These are phyloP conservation scores for Pollicipes pollicipes DNA, from an alignment of 1,140 invertebrate species.

Conservation along the genomic window DNA sequence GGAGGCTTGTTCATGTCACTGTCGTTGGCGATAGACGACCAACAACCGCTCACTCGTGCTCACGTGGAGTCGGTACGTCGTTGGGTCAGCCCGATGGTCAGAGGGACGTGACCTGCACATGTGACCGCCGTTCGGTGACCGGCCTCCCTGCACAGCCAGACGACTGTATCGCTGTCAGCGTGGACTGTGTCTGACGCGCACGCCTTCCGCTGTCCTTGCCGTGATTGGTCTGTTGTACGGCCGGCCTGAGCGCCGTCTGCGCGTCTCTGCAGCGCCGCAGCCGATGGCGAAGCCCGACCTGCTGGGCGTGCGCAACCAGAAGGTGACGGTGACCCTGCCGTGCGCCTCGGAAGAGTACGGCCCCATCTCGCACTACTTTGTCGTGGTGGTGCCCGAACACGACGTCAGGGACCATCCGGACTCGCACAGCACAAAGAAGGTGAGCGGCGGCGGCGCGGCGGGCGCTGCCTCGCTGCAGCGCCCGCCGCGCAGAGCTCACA, in stretches of 20 bases:
- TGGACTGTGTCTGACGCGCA: too few species aligned
- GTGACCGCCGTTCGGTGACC: too few species aligned
- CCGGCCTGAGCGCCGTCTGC: conserved; percentile 11
- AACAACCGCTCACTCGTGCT: too few species aligned
- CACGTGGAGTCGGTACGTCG: too few species aligned
- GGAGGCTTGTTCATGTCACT: too few species aligned
- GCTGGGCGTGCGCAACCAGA: conserved; percentile 64
- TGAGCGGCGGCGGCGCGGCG: conserved; percentile 1
- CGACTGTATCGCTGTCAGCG: too few species aligned
- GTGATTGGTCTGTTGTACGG: conserved; percentile 7
- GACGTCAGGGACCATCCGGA: conserved; percentile 60
- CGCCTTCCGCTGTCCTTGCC: neutral
- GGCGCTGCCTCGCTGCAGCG: too few species aligned
- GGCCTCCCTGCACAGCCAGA: too few species aligned
- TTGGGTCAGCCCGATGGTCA: too few species aligned
- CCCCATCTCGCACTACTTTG: conserved; percentile 92
- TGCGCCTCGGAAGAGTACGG: conserved; percentile 96
- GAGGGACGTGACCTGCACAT: too few species aligned
- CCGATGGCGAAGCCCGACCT: conserved; percentile 89
- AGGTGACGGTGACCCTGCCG: conserved; percentile 75
- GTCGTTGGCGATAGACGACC: too few species aligned
- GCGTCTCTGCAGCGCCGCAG: conserved; percentile 48
- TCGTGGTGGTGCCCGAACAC: conserved; percentile 87
- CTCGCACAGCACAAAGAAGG: conserved; percentile 54
- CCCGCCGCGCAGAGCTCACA: too few species aligned